Evolutionary conservation across 2,113 vertebrate genomes (phyloP), one percentile per base, ranked within the genome.

Genomic region (Trogon surrucura): DNA sequence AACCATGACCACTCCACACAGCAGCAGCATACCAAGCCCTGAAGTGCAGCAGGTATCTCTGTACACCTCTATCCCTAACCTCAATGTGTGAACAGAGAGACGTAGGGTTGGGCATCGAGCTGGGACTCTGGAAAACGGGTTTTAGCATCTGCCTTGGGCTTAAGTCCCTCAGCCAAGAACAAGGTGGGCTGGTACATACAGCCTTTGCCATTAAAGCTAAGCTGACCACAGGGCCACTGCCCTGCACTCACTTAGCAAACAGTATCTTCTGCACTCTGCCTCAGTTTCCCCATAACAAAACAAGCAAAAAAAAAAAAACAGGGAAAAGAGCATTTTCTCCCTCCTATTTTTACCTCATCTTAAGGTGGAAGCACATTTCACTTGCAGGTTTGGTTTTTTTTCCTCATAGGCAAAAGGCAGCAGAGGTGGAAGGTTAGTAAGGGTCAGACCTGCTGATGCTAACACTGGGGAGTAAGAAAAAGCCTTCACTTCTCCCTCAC

Each of bases 1-100:
- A 26, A 4, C 47, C 26, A 7, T 1, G 1, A 34, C 29, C 27
- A 10, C 48, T 56, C 34, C 67, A 26, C 1, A 1, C 41, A 4
- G 34, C 62, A 30, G 14, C n/a, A 44, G 73, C 34, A 29, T 2
- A 8, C 9, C 45, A 44, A 64, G 45, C 45, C 60, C 32, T 27
- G 48, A 26, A 51, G 48, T 6, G 1, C 23, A 23, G 53, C 48
- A 72, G 45, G 6, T 17, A 21, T 27, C 69, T 56, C 64, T 34
- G 16, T 7, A 10, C 3, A 21, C 15, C 50, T 29, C 41, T 66
- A 86, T 9, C 48, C 56, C 61, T 10, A 18, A 25, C 1, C 30
- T 26, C 19, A 21, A 0, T 0, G 2, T 1, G 1, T 7, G 18
- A 85, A 13, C 48, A 45, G 26, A 3, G 13, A 38, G 30, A 74